Evolutionary conservation across 1,140 invertebrate species (phyloP).

Genomic region (Steinernema feltiae): DNA sequence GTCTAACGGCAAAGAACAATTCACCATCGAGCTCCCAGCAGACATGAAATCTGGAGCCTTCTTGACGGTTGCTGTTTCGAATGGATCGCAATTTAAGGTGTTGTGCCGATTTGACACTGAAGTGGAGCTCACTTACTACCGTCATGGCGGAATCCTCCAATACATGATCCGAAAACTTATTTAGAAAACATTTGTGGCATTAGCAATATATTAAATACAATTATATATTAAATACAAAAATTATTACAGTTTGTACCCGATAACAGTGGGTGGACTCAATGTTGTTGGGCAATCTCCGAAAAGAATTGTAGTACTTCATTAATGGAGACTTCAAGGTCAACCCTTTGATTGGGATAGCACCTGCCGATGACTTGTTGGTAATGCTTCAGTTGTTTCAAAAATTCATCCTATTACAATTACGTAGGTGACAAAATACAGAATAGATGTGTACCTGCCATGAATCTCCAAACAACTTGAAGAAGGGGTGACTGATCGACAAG

Average conservation of each 20-base stretch:
- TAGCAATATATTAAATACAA: too few relatives aligned
- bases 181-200: too few relatives aligned
- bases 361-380: too few relatives aligned
- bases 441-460: constrained; percentile 73
- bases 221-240: too few relatives aligned
- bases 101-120: constrained; percentile 87
- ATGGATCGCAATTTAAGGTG: constrained; percentile 69
- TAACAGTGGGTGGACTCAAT: too few relatives aligned
- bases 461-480: constrained; percentile 94
- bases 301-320: constrained; percentile 89
- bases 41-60: constrained; percentile 68
- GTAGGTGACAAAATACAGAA: constrained; percentile 72
- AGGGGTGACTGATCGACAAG: too few relatives aligned
- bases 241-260: too few relatives aligned
- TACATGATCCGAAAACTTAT: too few relatives aligned
- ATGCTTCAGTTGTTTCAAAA: too few relatives aligned
- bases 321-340: constrained; percentile 89
- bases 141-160: constrained; percentile 89
- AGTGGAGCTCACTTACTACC: constrained; percentile 89
- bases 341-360: constrained; percentile 92
- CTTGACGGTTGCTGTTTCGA: constrained; percentile 62
- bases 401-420: too few relatives aligned
- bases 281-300: too few relatives aligned
- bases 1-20: constrained; percentile 76
- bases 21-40: constrained; percentile 71